These are phyloP conservation scores for Plagiodera versicolora DNA, from an alignment of 2,888 invertebrate genomes.

Conservation along the genomic window DNA sequence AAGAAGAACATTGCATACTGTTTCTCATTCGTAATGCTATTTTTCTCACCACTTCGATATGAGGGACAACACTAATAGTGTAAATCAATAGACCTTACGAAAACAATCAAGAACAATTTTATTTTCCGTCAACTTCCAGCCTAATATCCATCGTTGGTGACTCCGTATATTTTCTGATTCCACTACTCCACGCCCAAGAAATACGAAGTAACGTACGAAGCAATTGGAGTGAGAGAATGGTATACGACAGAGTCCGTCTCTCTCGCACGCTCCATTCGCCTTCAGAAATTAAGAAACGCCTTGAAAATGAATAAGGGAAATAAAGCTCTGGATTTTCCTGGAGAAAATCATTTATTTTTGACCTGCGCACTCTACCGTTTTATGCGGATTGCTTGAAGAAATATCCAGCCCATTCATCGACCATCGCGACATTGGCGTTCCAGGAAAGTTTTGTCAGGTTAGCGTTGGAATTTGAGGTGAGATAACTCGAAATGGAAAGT, in stretches of 20 bases:
- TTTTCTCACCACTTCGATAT: too few relatives aligned
- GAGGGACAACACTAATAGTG: too few relatives aligned
- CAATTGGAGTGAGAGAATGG: neutral
- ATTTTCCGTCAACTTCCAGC: too few relatives aligned
- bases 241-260: slow-evolving; percentile 6
- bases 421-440: slow-evolving; percentile 23
- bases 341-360: slow-evolving; percentile 54
- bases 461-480: neutral
- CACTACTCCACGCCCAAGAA: neutral
- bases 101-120: too few relatives aligned
- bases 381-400: slow-evolving; percentile 43
- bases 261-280: slow-evolving; percentile 31
- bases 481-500: too few relatives aligned
- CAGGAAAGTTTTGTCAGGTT: neutral
- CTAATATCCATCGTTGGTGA: too few relatives aligned
- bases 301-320: slow-evolving; percentile 50
- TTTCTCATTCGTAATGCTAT: too few relatives aligned
- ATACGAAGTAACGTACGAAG: neutral
- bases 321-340: slow-evolving; percentile 51
- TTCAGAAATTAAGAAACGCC: slow-evolving; percentile 46
- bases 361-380: slow-evolving; percentile 48
- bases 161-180: neutral
- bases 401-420: slow-evolving; percentile 35
- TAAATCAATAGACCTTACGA: too few relatives aligned
- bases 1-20: too few relatives aligned